Percentiles rank a stretch among this genome's conserved stretches.
Conservation (phyloP, 2,113 vertebrate genomes). For the Dasyprocta punctata region DNA sequence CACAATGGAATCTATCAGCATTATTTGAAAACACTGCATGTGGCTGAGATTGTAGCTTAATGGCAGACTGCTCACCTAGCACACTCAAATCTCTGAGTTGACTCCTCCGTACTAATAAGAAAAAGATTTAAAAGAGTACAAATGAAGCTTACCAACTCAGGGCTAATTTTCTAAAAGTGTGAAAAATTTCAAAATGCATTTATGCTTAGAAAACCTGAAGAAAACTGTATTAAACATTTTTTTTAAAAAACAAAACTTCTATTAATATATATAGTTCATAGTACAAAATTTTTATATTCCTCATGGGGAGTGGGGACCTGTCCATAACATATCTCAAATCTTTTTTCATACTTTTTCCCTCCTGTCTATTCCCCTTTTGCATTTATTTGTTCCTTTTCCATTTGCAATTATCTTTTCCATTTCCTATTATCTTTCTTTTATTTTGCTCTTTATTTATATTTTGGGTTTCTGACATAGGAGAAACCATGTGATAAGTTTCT, state of each 20-base stretch:
- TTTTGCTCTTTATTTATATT: neutral
- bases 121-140: too few relatives aligned
- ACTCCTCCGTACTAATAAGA: too few relatives aligned
- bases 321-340: neutral
- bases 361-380: neutral
- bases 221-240: neutral
- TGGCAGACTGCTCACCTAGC: neutral
- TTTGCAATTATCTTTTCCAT: neutral
- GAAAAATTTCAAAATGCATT: neutral
- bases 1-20: too few relatives aligned
- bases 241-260: too few relatives aligned
- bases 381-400: neutral
- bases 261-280: too few relatives aligned
- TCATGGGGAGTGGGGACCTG: neutral
- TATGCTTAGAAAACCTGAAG: neutral
- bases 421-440: neutral
- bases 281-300: neutral
- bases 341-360: neutral
- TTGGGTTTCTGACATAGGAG: neutral
- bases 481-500: neutral
- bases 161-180: neutral
- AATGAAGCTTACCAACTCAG: neutral
- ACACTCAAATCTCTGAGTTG: neutral
- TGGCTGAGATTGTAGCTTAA: neutral
- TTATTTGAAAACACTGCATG: neutral